Conservation (phyloP, 2,113 vertebrate genomes). For the Stigmatopora nigra region DNA sequence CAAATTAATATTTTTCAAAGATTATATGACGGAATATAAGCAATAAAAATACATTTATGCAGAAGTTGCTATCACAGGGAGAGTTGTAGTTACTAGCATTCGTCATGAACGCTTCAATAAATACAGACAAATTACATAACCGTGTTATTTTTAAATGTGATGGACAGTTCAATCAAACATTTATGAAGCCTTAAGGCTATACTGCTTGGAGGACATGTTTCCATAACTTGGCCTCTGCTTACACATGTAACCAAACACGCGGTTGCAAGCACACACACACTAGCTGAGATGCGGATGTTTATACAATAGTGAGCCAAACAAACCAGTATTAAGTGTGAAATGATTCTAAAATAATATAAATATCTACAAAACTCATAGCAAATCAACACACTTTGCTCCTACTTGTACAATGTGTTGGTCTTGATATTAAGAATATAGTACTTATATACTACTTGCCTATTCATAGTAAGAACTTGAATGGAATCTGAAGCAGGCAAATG, state of each 20-base stretch:
- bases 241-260: conserved; percentile 2
- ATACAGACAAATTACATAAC: conserved; percentile 24
- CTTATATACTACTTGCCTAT: not conserved
- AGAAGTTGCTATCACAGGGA: not conserved
- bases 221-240: conserved; percentile 26
- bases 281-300: conserved; percentile 54
- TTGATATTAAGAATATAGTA: conserved; percentile 12
- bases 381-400: conserved; percentile 16
- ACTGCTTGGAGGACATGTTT: conserved; percentile 45
- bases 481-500: conserved; percentile 1
- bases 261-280: conserved; percentile 8
- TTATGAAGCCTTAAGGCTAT: conserved; percentile 33
- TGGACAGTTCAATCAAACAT: conserved; percentile 49
- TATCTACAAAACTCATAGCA: conserved; percentile 31
- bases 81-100: conserved; percentile 12
- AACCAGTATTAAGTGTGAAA: conserved; percentile 56
- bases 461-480: conserved; percentile 3
- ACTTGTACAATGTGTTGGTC: conserved; percentile 31
- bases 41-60: not conserved
- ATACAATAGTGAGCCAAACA: conserved; percentile 48
- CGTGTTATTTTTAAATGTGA: conserved; percentile 46
- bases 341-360: conserved; percentile 44
- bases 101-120: not conserved
- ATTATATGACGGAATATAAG: not conserved
- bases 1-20: not conserved